These are phyloP conservation scores for Ophion costatus DNA, from an alignment of 2,888 invertebrate species.

Conservation along the genomic window DNA sequence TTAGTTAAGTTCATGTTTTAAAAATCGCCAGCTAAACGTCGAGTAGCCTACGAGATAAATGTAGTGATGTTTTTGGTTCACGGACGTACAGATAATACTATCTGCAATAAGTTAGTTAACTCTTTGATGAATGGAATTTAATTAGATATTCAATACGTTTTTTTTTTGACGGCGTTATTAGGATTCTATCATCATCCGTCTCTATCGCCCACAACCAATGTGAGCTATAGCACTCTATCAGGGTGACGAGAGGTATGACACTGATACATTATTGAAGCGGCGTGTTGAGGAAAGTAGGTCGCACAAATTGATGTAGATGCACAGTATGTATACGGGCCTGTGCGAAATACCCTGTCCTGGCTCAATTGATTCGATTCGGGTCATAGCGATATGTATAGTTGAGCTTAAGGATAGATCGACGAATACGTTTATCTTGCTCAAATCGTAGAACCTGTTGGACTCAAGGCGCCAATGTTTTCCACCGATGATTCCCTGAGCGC, in stretches of 20 bases:
- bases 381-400: conserved; percentile 74
- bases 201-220: conserved; percentile 4
- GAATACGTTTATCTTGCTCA: conserved; percentile 1
- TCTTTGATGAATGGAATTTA: too few species aligned
- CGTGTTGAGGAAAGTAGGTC: conserved; percentile 44
- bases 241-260: conserved; percentile 27
- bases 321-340: conserved; percentile 22
- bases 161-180: background rate
- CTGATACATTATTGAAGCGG: conserved; percentile 54
- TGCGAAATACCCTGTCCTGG: conserved; percentile 66
- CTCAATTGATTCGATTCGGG: conserved; percentile 76
- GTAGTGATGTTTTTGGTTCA: too few species aligned
- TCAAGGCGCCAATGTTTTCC: conserved; percentile 88
- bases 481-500: conserved; percentile 87
- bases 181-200: background rate
- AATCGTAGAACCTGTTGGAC: conserved; percentile 87
- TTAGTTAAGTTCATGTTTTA: too few species aligned
- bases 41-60: too few species aligned
- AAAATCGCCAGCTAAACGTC: too few species aligned
- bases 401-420: conserved; percentile 29
- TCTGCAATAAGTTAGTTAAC: too few species aligned
- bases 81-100: too few species aligned
- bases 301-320: conserved; percentile 28
- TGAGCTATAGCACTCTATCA: background rate
- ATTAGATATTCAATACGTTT: conserved; percentile 2